Evolutionary conservation across 1,140 invertebrate species (phyloP), one percentile per base, ranked within the genome.

Genomic region (Drosophila erecta): DNA sequence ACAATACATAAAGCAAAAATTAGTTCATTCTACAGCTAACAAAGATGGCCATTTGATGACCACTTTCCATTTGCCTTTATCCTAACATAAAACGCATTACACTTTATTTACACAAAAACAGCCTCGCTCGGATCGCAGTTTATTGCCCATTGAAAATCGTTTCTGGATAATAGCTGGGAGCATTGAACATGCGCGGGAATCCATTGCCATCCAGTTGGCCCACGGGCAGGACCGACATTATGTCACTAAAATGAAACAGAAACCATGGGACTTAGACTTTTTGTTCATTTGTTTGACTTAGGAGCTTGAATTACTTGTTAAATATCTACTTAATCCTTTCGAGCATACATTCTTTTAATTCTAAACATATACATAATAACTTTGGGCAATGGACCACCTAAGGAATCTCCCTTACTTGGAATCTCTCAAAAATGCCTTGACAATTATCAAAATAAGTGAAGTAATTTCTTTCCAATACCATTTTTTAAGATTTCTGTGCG

Each of bases 151-250:
- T 92, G 69, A 92, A 92, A 67, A 92, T 91, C 8, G 90, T 89
- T 70, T 92, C 91, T 49, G 91, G 91, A 90, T 92, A 92, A 76
- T 91, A 92, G 76, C 91, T 92, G 12, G 91, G 86, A 4, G 91
- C 90, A 62, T 92, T 92, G 72, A 92, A 92, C 90, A 92, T 92
- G 58, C 91, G 87, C 65, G 91, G 90, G 60, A 92, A 92, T 41
- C 84, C 87, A 62, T 83, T 87, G 3, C 80, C 81, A 76, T 92
- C 91, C 71, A 92, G 59, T 76, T 92, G 91, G 61, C 90, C 83
- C 22, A 92, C 91, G 54, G 91, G 91, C 76, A 92, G 79, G 27
- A 90, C 85, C 27, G 87, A 89, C 87, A 92, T 92, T 30, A 92
- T 79, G 75, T 92, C 91, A 78, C 91, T 92, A 76, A 20, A 89